Percentiles rank a stretch among this genome's conserved stretches.
phyloP scores from a whole-genome alignment of 2,113 vertebrate genomes.

The Rhadina sibilatrix region DNA sequence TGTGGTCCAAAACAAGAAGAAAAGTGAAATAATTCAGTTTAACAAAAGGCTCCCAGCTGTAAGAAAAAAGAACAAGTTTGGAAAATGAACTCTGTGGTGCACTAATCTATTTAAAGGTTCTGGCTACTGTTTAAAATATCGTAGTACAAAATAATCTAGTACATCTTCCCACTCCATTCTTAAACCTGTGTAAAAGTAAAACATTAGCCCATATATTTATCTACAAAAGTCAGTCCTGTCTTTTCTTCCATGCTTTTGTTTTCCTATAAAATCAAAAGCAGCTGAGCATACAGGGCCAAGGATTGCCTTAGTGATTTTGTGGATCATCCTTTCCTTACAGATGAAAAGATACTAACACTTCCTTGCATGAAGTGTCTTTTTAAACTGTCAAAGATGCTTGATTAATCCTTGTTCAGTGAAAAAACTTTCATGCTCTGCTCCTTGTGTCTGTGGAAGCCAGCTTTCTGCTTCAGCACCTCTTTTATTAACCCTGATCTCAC shows the following conservation, averaged over 20 bases:
- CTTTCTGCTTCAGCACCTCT: slow-evolving; percentile 23
- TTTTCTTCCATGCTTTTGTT: neutral
- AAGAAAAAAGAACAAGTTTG: neutral
- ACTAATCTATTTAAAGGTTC: neutral
- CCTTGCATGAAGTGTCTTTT: slow-evolving; percentile 44
- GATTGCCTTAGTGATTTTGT: slow-evolving; percentile 21
- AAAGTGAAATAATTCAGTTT: neutral
- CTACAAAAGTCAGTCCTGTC: neutral
- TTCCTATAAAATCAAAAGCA: neutral
- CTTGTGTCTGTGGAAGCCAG: neutral
- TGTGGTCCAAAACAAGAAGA: neutral
- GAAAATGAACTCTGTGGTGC: neutral
- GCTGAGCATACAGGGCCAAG: neutral
- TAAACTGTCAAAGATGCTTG: slow-evolving; percentile 64
- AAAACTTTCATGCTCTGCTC: slow-evolving; percentile 5
- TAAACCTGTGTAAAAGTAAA: neutral
- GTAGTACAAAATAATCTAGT: neutral
- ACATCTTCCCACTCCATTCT: neutral
- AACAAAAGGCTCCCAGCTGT: neutral
- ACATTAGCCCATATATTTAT: neutral
- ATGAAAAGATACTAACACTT: slow-evolving; percentile 52
- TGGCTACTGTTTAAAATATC: neutral
- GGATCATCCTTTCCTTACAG: slow-evolving; percentile 54
- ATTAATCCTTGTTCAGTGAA: slow-evolving; percentile 39
- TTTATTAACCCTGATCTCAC: slow-evolving; percentile 67